phyloP scores from a whole-genome alignment of 2,888 invertebrate genomes.

The Lepidocyrtinus sp. region DNA sequence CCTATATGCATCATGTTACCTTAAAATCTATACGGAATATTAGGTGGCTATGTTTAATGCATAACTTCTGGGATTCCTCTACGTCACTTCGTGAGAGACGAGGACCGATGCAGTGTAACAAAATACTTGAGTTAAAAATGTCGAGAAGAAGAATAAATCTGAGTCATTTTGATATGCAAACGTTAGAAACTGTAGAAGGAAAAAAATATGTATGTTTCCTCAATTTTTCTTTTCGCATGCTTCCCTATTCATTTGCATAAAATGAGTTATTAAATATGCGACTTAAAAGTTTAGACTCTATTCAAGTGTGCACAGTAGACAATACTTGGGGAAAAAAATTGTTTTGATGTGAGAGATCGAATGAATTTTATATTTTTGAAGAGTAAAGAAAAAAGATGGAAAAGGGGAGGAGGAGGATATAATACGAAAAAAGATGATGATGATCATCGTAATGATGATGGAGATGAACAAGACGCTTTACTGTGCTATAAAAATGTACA shows the following conservation, averaged over 20 bases:
- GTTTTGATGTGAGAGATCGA: conserved; percentile 1
- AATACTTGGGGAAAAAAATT: neutral
- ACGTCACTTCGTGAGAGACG: conserved; percentile 31
- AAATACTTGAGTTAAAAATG: conserved; percentile 30
- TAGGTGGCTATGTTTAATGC: neutral
- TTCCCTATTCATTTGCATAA: conserved; percentile 45
- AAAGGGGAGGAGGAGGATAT: conserved; percentile 26
- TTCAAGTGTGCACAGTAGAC: neutral
- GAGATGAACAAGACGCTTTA: conserved; percentile 8
- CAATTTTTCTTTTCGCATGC: conserved; percentile 29
- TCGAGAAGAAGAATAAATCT: conserved; percentile 3
- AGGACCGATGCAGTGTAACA: conserved; percentile 53
- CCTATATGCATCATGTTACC: conserved; percentile 6
- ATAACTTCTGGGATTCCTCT: neutral
- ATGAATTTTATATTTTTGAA: neutral
- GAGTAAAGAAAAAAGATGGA: conserved; percentile 20
- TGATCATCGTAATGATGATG: conserved; percentile 12
- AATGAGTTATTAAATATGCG: conserved; percentile 55
- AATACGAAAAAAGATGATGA: conserved; percentile 12
- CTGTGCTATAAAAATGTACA: conserved; percentile 10
- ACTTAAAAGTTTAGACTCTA: neutral
- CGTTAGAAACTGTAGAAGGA: neutral
- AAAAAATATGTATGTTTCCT: conserved; percentile 4
- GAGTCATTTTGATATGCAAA: conserved; percentile 6
- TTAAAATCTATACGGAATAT: conserved; percentile 5